Base-by-base conservation (phyloP, 2,797 vertebrate species). In the Steatocranus sp. region DNA sequence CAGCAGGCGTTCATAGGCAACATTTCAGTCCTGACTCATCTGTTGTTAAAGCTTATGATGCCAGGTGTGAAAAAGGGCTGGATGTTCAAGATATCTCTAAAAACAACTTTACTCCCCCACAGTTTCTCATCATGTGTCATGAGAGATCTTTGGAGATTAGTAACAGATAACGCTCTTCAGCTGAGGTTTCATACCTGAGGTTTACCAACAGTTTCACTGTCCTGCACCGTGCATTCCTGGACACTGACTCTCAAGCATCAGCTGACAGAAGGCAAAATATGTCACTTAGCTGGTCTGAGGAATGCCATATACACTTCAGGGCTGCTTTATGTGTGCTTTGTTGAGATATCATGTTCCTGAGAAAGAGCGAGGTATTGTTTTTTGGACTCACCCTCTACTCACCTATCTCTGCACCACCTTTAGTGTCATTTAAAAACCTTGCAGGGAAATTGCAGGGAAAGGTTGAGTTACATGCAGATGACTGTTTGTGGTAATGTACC, bases 261-360 rank as follows among this genome's bases (percentile, higher is more conserved):
- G 9, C 17, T 84, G 85, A 86, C 54, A 83, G 66, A 79, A 32
- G 20, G 80, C 14, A 66, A 93, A 93, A 86, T 88, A 94, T 95
- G 94, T 90, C 83, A 91, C 92, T 79, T 12, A 90, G 84, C 94
- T 86, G 82, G 92, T 94, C 84, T 82, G 56, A 90, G 87, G 63
- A 88, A 84, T 86, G 77, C 15, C 66, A 36, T 36, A 46, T 17
- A 23, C 30, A 80, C 74, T 81, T 38, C 50, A 23, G 46, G 74
- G 23, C 76, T 86, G 50, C 70, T 79, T 78, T 7, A 87, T 53
- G 63, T 68, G 73, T 27, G 25, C 11, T 53, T 78, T 86, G 68
- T 61, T 76, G 63, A 80, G 75, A 84, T 80, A 79, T 50, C 81
- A 90, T 89, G 90, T 78, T 73, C 78, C 84, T 89, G 88, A 90